Percentiles rank a stretch among this genome's conserved stretches.
These are phyloP conservation scores for Yponomeuta sedellus DNA, from an alignment of 2,888 invertebrate genomes.

Conservation along the genomic window DNA sequence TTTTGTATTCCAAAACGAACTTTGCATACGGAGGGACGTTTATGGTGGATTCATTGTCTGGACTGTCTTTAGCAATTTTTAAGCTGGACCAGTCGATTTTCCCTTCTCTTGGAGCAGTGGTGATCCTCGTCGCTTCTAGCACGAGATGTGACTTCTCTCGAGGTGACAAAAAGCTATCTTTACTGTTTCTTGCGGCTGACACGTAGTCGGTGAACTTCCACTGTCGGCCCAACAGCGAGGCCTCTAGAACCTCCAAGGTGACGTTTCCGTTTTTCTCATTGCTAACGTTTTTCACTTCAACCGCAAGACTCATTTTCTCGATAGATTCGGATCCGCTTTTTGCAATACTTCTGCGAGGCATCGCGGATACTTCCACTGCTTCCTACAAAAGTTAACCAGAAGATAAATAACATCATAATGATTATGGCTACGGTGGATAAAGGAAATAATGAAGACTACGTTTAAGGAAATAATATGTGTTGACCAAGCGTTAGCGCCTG, in stretches of 20 bases:
- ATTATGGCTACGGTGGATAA: too few relatives aligned
- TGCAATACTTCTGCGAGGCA: conserved; percentile 69
- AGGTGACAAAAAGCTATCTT: conserved; percentile 37
- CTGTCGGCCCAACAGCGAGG: conserved; percentile 76
- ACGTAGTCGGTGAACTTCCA: conserved; percentile 74
- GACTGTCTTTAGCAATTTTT: conserved; percentile 42
- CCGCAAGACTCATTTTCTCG: conserved; percentile 80
- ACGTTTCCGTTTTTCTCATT: conserved; percentile 77
- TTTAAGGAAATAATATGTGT: too few relatives aligned
- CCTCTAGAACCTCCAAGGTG: conserved; percentile 76
- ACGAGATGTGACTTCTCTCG: conserved; percentile 62
- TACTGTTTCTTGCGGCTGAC: conserved; percentile 40
- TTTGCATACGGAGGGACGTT: conserved; percentile 47
- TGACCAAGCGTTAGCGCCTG: too few relatives aligned
- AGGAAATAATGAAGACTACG: too few relatives aligned
- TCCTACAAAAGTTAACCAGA: conserved; percentile 47
- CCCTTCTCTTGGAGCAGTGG: conserved; percentile 34
- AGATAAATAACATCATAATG: background rate
- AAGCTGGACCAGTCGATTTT: conserved; percentile 49
- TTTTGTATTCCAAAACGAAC: conserved; percentile 47
- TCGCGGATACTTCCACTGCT: conserved; percentile 73
- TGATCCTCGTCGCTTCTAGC: conserved; percentile 49
- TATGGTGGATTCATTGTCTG: conserved; percentile 37
- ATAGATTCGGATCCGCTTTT: conserved; percentile 43
- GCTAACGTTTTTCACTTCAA: conserved; percentile 83